phyloP scores from a whole-genome alignment of 2,113 vertebrate genomes.

The Scopus umbretta region DNA sequence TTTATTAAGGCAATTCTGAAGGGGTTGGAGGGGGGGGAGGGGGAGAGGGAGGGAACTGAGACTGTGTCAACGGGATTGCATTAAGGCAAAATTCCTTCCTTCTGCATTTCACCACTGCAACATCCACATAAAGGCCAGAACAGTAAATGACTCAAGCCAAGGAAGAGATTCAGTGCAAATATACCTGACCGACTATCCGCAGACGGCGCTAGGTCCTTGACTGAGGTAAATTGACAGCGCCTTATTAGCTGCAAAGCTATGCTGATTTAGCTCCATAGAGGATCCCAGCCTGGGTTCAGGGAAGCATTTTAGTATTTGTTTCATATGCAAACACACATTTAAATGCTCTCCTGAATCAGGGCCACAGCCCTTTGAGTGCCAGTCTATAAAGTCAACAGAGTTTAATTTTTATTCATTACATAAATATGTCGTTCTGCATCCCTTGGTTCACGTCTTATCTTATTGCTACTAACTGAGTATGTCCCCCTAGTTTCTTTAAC shows the following conservation, averaged over 20 bases:
- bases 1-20: conserved; percentile 63
- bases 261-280: neutral
- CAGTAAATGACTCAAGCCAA: neutral
- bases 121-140: neutral
- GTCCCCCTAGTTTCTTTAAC: neutral
- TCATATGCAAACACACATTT: neutral
- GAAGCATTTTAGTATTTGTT: conserved; percentile 12
- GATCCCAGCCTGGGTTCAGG: neutral
- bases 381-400: neutral
- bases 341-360: conserved; percentile 23
- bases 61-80: neutral
- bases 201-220: neutral
- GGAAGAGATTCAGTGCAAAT: conserved; percentile 21
- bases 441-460: neutral
- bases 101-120: conserved; percentile 27
- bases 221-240: neutral
- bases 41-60: neutral
- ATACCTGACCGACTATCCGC: neutral
- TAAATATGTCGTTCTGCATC: neutral
- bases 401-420: neutral
- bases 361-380: neutral
- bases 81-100: conserved; percentile 59
- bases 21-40: neutral
- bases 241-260: neutral
- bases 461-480: conserved; percentile 6